A percentile compares a stretch with the other conserved stretches of the same genome.
These are phyloP conservation scores for Anisognathus igniventris DNA, from an alignment of 2,797 vertebrate genomes.

Conservation along the genomic window DNA sequence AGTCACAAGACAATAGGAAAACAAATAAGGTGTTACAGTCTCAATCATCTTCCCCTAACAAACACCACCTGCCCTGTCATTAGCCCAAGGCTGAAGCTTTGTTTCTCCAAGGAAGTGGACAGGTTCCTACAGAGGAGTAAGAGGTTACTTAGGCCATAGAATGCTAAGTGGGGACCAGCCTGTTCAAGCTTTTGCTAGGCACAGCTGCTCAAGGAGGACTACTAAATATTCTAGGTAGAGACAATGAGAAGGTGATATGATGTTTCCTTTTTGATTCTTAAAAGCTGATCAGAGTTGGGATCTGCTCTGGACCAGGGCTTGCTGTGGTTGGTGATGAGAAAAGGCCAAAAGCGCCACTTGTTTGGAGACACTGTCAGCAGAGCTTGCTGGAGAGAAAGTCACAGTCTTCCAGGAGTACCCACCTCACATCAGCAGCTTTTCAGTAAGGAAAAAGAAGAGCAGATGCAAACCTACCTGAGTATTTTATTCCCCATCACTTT, in stretches of 20 bases:
- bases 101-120: neutral
- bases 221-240: neutral
- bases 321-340: constrained; percentile 81
- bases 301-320: constrained; percentile 75
- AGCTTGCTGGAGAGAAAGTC: constrained; percentile 73
- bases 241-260: neutral
- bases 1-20: neutral
- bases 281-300: constrained; percentile 75
- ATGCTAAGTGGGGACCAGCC: neutral
- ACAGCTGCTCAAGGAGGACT: neutral
- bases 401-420: constrained; percentile 75
- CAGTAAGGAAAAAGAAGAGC: constrained; percentile 31
- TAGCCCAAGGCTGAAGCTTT: neutral
- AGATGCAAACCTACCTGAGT: neutral
- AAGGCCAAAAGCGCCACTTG: constrained; percentile 76
- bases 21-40: neutral
- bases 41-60: neutral
- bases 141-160: neutral
- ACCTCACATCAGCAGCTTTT: constrained; percentile 73
- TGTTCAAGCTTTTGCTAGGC: neutral
- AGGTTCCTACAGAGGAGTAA: neutral
- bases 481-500: neutral
- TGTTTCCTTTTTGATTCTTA: neutral
- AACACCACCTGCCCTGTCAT: neutral
- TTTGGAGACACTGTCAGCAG: constrained; percentile 81